Conservation (phyloP, 2,797 vertebrate species). For the Ibycter americanus region DNA sequence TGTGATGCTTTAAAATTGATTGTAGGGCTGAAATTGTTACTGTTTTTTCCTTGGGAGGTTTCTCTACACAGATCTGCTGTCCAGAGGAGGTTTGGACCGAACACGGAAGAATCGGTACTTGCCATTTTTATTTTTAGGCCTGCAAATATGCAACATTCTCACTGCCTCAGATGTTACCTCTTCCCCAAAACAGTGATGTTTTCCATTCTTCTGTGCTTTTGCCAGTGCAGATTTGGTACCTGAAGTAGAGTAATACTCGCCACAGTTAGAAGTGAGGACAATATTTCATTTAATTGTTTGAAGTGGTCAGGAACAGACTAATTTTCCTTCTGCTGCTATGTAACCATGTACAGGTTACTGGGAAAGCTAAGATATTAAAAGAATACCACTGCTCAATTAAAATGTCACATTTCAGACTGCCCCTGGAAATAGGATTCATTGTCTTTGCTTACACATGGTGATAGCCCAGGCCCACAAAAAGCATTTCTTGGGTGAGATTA, state of each 20-base stretch:
- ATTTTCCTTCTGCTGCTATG: background rate
- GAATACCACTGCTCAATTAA: background rate
- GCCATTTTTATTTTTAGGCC: background rate
- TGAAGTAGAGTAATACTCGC: background rate
- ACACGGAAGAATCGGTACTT: background rate
- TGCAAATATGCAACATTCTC: background rate
- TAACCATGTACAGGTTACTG: background rate
- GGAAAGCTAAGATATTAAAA: background rate
- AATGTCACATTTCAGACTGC: background rate
- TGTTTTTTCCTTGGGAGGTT: background rate
- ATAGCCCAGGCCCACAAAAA: background rate
- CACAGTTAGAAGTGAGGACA: background rate
- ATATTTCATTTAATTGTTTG: background rate
- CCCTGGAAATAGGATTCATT: background rate
- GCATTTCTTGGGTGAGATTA: background rate
- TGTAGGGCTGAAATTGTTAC: background rate
- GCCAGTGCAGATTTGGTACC: background rate
- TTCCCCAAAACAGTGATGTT: background rate
- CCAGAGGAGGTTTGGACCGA: background rate
- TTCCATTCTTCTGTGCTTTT: background rate
- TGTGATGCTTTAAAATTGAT: background rate
- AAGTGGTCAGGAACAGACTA: background rate
- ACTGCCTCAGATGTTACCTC: accelerated
- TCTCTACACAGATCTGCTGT: accelerated
- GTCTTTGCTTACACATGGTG: background rate